Base-by-base conservation (phyloP, 2,888 invertebrate genomes). In the Molanna angustata region DNA sequence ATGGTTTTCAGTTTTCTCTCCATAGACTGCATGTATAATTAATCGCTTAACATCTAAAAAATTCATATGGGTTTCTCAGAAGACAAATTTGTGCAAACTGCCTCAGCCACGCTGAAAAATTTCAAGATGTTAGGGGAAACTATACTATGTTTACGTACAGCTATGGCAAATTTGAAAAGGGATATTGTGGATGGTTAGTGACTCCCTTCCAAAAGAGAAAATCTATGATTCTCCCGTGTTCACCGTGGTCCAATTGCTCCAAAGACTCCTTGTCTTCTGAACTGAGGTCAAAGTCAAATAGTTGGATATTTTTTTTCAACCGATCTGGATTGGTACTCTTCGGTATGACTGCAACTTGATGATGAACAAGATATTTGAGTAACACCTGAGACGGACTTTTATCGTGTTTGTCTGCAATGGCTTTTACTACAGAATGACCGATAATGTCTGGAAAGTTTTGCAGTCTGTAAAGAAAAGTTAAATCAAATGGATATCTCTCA, bases 261-360 rank as follows among this genome's bases (percentile, higher is more conserved):
- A 88, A 62, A 17, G 64, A 63, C 48, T 76, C 66, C 61, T 83
- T 68, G 56, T 87, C 85, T 2, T 76, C 72, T 11, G 72, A 64
- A 1, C 70, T 65, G 51, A 87, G 63, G 60, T 79, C 77, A 65
- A 86, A 86, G 66, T 84, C 79, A 61, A 83, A 85, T 55, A 88
- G 71, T 47, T 83, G 70, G 49, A 86, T 79, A 64, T 91, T 91
- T 63, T 84, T 78, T 70, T 79, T 78, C 17, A 91, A 78, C 63
- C 90, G 76, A 7, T 77, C 67, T 1, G 83, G 79, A 64, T 83
- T 87, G 1, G 82, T 78, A 67, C 89, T 90, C 70, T 91, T 92
- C 20, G 90, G 90, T 64, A 92, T 88, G 6, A 87, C 86, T 31
- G 81, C 76, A 33, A 89, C 72, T 40, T 80, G 80, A 61, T 83